Percentiles rank a stretch among this genome's conserved stretches.
Conservation (phyloP, 2,888 invertebrate genomes). For the Cetonia aurata region DNA sequence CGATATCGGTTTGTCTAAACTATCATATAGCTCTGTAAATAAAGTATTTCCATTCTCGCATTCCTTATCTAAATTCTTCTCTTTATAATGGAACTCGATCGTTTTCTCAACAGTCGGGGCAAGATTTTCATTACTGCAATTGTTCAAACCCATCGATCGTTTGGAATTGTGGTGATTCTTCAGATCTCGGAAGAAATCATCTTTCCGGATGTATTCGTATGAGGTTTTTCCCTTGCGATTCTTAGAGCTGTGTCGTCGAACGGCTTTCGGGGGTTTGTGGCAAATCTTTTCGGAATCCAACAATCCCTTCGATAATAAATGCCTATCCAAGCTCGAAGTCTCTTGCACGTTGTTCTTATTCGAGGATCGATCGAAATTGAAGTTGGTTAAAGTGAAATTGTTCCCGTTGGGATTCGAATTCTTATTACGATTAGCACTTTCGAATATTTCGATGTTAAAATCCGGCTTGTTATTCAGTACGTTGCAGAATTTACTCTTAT, state of each 20-base stretch:
- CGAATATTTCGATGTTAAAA: slow-evolving; percentile 60
- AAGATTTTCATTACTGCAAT: slow-evolving; percentile 49
- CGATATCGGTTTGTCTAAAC: slow-evolving; percentile 59
- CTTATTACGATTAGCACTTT: slow-evolving; percentile 52
- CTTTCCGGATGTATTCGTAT: slow-evolving; percentile 65
- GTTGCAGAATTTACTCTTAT: slow-evolving; percentile 67
- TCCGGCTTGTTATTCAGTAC: slow-evolving; percentile 66
- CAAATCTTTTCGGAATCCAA: slow-evolving; percentile 68
- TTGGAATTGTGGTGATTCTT: slow-evolving; percentile 43
- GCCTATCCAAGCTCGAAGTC: slow-evolving; percentile 66
- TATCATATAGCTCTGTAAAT: slow-evolving; percentile 61
- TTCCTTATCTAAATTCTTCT: slow-evolving; percentile 63
- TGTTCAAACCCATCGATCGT: slow-evolving; percentile 30
- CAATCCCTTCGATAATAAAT: slow-evolving; percentile 65
- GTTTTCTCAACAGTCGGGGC: slow-evolving; percentile 59
- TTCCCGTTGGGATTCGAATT: slow-evolving; percentile 15
- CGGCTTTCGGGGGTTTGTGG: slow-evolving; percentile 82
- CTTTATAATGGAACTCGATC: slow-evolving; percentile 64
- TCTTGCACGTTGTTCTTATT: slow-evolving; percentile 58
- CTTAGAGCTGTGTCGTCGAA: slow-evolving; percentile 75
- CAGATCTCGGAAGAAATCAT: slow-evolving; percentile 58
- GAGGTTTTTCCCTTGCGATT: slow-evolving; percentile 61
- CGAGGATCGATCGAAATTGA: slow-evolving; percentile 49
- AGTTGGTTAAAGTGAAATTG: slow-evolving; percentile 47
- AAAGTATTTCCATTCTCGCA: slow-evolving; percentile 57